Evolutionary conservation across 2,888 invertebrate genomes (phyloP), one percentile per base, ranked within the genome.

Genomic region (Cotesia congregata): DNA sequence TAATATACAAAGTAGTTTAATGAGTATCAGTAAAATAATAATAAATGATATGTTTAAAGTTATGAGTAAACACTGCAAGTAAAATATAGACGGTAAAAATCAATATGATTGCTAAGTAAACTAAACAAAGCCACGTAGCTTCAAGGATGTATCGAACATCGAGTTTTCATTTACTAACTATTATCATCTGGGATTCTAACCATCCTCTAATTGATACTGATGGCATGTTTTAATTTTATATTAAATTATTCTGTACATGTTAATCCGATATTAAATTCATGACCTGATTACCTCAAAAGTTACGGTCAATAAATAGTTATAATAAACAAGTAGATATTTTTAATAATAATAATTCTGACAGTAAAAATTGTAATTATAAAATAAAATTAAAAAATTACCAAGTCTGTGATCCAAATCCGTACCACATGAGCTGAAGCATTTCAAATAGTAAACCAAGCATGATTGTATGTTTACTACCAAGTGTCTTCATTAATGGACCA

Each of bases 391-490:
- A 67, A 81, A 75, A 77, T 91, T 90, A 94, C 98, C 98, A 98
- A 80, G 95, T 95, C 86, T 97, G 95, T 84, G 97, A 97, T 76
- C 98, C 98, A 87, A 98, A 97, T 62, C 98, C 98, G 89, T 97
- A 98, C 96, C 98, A 98, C 91, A 98, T 94, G 81, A 99, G 92
- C 90, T 99, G 99, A 84, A 98, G 92, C 94, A 98, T 96, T 91
- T 99, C 99, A 91, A 98, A 98, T 80, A 97, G 91, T 81, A 99
- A 93, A 74, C 99, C 99, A 87, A 99, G 92, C 93, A 99, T 97
- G 85, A 99, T 99, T 75, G 99, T 97, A 89, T 97, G 97, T 90
- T 99, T 98, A 82, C 96, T 95, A 83, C 99, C 99, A 72, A 98
- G 92, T 82, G 94, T 94, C 88, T 93, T 93, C 90, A 92, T 92